Evolutionary conservation across 2,113 vertebrate species (phyloP), one percentile per base, ranked within the genome.

Genomic region (Pygoscelis adeliae): DNA sequence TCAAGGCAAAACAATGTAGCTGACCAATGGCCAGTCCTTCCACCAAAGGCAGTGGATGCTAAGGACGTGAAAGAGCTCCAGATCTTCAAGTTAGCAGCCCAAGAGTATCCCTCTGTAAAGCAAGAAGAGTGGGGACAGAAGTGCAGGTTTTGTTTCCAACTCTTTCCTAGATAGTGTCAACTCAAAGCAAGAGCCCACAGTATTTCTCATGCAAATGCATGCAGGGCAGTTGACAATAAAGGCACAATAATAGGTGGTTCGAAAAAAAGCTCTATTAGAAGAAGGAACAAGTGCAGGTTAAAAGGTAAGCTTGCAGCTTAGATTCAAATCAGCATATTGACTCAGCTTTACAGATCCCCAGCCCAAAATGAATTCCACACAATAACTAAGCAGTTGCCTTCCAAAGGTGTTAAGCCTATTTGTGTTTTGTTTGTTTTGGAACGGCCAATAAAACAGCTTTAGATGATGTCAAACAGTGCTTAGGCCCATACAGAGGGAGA

Each of bases 391-490:
- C 78, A 83, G 42, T 96, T 85, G 95, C 93, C 85, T 97, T 96
- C 96, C 97, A 91, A 96, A 97, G 93, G 97, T 97, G 96, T 89
- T 97, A 94, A 98, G 62, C 73, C 89, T 96, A 92, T 94, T 95
- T 94, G 96, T 0, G 10, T 87, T 83, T 82, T 92, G 88, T 93
- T 97, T 98, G 94, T 96, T 98, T 97, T 97, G 98, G 98, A 97
- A 96, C 46, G 40, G 74, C 91, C 92, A 96, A 90, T 95, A 96
- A 98, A 97, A 93, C 79, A 86, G 92, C 92, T 95, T 97, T 84
- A 97, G 95, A 95, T 94, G 83, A 98, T 92, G 96, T 91, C 94
- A 97, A 93, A 96, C 77, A 94, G 85, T 96, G 85, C 92, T 93
- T 88, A 86, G 83, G 86, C 90, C 77, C 69, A 76, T 90, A 95